These are phyloP conservation scores for Callinectes sapidus DNA, from an alignment of 2,888 invertebrate species.

Conservation along the genomic window DNA sequence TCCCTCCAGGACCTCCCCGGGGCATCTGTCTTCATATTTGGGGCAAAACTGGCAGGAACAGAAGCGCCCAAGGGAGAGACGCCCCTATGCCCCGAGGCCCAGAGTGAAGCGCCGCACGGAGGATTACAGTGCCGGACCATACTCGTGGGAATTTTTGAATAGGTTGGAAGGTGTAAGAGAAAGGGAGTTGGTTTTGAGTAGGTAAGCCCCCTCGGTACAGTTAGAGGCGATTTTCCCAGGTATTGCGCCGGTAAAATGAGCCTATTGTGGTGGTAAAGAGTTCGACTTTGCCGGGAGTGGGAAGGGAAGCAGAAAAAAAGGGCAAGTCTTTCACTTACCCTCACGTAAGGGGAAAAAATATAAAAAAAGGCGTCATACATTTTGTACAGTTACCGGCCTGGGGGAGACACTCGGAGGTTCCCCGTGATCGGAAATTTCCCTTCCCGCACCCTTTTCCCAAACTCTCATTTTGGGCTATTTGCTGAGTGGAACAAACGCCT, in stretches of 20 bases:
- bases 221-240: constrained; percentile 45
- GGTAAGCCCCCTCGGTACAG: constrained; percentile 43
- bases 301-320: constrained; percentile 33
- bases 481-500: constrained; percentile 24
- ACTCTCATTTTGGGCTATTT: constrained; percentile 15
- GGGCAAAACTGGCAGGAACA: constrained; percentile 27
- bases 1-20: constrained; percentile 45
- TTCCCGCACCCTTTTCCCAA: neutral
- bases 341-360: neutral
- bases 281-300: constrained; percentile 18
- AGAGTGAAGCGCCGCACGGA: neutral
- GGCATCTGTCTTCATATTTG: constrained; percentile 47
- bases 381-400: constrained; percentile 13
- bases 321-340: constrained; percentile 48
- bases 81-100: neutral
- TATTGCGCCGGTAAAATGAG: constrained; percentile 50
- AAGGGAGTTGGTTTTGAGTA: constrained; percentile 53
- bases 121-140: constrained; percentile 12
- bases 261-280: constrained; percentile 46
- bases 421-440: neutral
- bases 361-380: constrained; percentile 39
- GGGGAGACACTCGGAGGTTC: neutral
- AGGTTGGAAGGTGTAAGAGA: constrained; percentile 51
- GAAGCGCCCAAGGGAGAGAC: neutral
- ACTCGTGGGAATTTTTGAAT: constrained; percentile 55